Evolutionary conservation across 2,113 vertebrate species (phyloP), one percentile per base, ranked within the genome.

Genomic region (Patagioenas fasciata): DNA sequence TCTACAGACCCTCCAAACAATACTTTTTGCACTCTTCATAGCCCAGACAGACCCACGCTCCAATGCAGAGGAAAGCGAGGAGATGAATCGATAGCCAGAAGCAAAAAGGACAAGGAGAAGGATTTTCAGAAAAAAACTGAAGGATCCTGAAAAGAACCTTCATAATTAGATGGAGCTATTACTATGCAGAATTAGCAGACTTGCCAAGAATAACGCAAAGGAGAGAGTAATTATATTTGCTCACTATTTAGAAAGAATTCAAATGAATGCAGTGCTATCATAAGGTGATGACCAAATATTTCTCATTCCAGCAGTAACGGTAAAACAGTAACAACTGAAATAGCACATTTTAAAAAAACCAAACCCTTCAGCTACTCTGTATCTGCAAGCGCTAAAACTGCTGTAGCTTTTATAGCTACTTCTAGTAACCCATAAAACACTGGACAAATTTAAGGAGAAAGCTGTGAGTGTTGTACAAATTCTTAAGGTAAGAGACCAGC

Each of bases 311-410:
- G 50, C 53, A 91, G 71, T 56, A 71, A 65, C 48, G 62, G 29
- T 87, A 82, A 88, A 96, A 38, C 85, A 93, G 61, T 67, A 96
- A 85, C 74, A 93, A 85, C 79, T 72, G 82, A 93, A 91, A 90
- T 57, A 83, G 71, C 58, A 77, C 79, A 69, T 77, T 66, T 67
- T 20, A 42, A 64, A 62, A 50, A 85, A 79, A 2, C 1, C 47
- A 25, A 19, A 94, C 25, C 53, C 61, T 72, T 79, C 66, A 82
- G 84, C 78, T 85, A 64, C 29, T 20, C 61, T 34, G 62, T 75
- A 79, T 82, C 57, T 72, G 44, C 4, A 48, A 89, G 85, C 31
- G 40, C 62, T 89, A 91, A 88, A 95, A 82, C 29, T 65, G 66
- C 75, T 70, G 31, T 18, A 85, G 81, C 44, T 95, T 91, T 94